Evolutionary conservation across 2,113 vertebrate species (phyloP).

Genomic region (Pteruthius melanotis): DNA sequence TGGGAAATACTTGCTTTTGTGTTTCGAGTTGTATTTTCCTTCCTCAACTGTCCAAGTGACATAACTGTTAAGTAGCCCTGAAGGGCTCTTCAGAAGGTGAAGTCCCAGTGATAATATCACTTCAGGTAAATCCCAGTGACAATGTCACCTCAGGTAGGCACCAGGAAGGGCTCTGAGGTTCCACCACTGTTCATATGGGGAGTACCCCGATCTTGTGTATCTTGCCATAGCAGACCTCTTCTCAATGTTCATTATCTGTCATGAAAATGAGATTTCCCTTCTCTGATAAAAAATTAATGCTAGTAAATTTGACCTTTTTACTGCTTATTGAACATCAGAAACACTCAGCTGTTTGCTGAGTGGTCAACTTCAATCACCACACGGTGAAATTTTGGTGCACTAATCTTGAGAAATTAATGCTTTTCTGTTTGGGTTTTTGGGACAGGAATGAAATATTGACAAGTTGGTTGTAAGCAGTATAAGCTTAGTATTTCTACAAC

Average conservation of each 20-base stretch:
- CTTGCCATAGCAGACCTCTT: not conserved
- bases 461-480: not conserved
- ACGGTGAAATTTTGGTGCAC: not conserved
- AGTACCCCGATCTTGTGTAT: not conserved
- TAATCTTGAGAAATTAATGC: constrained; percentile 29
- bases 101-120: not conserved
- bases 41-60: not conserved
- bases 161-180: not conserved
- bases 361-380: constrained; percentile 20
- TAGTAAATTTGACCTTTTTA: not conserved
- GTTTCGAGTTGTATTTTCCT: not conserved
- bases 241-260: not conserved
- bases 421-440: constrained; percentile 2
- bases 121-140: not conserved
- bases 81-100: not conserved
- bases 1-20: not conserved
- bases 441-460: constrained; percentile 6
- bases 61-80: not conserved
- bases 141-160: not conserved
- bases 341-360: not conserved
- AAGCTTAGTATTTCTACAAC: not conserved
- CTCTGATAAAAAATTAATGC: constrained; percentile 57
- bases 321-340: constrained; percentile 26
- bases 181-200: not conserved
- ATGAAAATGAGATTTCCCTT: constrained; percentile 17